Evolutionary conservation across 1,140 invertebrate species (phyloP).

Genomic region (Halesus radiatus): DNA sequence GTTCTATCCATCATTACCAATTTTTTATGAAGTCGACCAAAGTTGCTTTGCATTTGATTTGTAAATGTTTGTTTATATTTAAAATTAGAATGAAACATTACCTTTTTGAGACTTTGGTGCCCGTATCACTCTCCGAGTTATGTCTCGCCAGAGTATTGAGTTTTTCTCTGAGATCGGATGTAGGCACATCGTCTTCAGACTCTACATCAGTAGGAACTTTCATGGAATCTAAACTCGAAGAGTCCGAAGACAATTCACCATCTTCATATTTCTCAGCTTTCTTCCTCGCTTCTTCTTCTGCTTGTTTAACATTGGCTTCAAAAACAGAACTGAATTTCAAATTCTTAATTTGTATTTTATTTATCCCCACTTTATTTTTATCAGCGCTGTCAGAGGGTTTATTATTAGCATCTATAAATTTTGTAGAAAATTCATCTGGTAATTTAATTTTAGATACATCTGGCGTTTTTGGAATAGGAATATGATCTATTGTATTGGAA

Average conservation of each 20-base stretch:
- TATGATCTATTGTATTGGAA: constrained; percentile 56
- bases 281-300: constrained; percentile 75
- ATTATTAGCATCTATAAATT: not conserved
- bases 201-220: constrained; percentile 36
- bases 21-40: too few relatives aligned
- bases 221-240: constrained; percentile 68
- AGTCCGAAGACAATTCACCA: constrained; percentile 72
- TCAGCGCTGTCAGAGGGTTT: constrained; percentile 57
- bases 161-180: constrained; percentile 45
- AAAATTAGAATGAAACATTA: not conserved
- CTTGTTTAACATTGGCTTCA: constrained; percentile 76
- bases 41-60: too few relatives aligned
- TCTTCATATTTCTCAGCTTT: constrained; percentile 76
- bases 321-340: constrained; percentile 77
- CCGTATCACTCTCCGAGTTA: constrained; percentile 24
- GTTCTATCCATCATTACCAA: too few relatives aligned
- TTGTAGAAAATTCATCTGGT: constrained; percentile 45
- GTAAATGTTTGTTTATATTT: too few relatives aligned
- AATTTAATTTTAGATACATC: constrained; percentile 55
- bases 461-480: constrained; percentile 53
- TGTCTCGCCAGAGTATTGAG: constrained; percentile 26
- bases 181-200: constrained; percentile 31
- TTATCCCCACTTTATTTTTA: constrained; percentile 62
- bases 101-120: constrained; percentile 25
- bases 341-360: constrained; percentile 75